These are phyloP conservation scores for Amiota communis DNA, from an alignment of 2,888 invertebrate genomes.

Conservation along the genomic window DNA sequence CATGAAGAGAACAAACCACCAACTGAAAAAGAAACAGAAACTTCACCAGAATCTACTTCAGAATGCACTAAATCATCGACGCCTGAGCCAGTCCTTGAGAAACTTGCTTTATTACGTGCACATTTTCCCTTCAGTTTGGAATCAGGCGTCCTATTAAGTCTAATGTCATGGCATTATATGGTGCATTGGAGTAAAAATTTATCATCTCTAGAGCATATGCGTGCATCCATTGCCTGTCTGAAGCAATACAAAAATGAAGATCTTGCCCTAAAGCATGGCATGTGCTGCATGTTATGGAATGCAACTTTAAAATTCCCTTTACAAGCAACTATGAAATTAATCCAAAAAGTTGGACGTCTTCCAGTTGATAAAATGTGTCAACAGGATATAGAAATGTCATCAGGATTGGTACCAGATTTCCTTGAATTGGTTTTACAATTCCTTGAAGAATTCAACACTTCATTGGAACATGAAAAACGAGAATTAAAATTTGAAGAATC, in stretches of 20 bases:
- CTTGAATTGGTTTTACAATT: conserved; percentile 76
- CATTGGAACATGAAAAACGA: conserved; percentile 65
- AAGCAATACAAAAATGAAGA: conserved; percentile 69
- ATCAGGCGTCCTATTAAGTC: conserved; percentile 84
- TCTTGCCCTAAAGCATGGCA: conserved; percentile 79
- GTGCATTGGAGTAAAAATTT: conserved; percentile 88
- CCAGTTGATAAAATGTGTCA: conserved; percentile 88
- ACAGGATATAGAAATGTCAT: conserved; percentile 83
- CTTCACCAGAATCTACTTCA: conserved; percentile 8
- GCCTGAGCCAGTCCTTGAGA: conserved; percentile 75
- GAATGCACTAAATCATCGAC: conserved; percentile 10
- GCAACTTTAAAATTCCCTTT: conserved; percentile 88
- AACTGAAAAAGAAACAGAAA: conserved; percentile 35
- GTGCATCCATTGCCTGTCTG: conserved; percentile 82
- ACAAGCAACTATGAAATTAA: conserved; percentile 83
- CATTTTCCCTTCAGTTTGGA: conserved; percentile 92
- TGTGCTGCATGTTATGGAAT: conserved; percentile 90
- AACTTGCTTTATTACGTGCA: conserved; percentile 78
- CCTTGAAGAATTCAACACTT: conserved; percentile 63
- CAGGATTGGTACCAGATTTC: conserved; percentile 77
- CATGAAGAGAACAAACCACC: conserved; percentile 17
- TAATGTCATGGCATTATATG: conserved; percentile 94
- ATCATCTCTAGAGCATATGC: conserved; percentile 78
- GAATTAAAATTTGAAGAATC: conserved; percentile 70
- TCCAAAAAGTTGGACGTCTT: conserved; percentile 86